These are phyloP conservation scores for Apodemia zela DNA, from an alignment of 2,888 invertebrate species.

Conservation along the genomic window DNA sequence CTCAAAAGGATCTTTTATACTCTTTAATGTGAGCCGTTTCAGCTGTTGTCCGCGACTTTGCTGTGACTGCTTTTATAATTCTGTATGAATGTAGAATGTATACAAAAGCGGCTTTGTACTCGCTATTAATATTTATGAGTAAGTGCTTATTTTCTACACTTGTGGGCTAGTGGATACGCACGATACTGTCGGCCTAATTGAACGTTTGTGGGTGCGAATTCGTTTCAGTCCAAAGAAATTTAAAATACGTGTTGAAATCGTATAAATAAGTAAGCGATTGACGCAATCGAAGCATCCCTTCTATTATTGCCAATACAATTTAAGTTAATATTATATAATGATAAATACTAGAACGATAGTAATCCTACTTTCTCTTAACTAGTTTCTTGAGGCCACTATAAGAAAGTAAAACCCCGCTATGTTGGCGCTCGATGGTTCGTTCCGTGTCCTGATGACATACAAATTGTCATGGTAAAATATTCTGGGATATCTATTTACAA, in stretches of 20 bases:
- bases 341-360: constrained; percentile 64
- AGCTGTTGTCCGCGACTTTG: constrained; percentile 73
- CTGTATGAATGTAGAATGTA: constrained; percentile 69
- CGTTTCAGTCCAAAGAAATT: constrained; percentile 50
- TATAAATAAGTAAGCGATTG: constrained; percentile 3
- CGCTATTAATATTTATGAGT: constrained; percentile 76
- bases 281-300: constrained; percentile 17
- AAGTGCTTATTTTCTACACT: constrained; percentile 72
- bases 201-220: constrained; percentile 67
- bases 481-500: constrained; percentile 42
- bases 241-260: constrained; percentile 24
- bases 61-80: constrained; percentile 78
- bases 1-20: constrained; percentile 67
- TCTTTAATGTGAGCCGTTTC: constrained; percentile 68
- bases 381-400: constrained; percentile 73
- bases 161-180: constrained; percentile 74
- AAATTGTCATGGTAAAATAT: constrained; percentile 67
- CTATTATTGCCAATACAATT: constrained; percentile 24
- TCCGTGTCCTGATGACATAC: constrained; percentile 77
- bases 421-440: constrained; percentile 56
- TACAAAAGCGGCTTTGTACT: constrained; percentile 71
- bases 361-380: constrained; percentile 78
- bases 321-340: constrained; percentile 57
- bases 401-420: constrained; percentile 80
- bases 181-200: constrained; percentile 70